phyloP scores from a whole-genome alignment of 2,113 vertebrate genomes.

The Nerophis lumbriciformis region DNA sequence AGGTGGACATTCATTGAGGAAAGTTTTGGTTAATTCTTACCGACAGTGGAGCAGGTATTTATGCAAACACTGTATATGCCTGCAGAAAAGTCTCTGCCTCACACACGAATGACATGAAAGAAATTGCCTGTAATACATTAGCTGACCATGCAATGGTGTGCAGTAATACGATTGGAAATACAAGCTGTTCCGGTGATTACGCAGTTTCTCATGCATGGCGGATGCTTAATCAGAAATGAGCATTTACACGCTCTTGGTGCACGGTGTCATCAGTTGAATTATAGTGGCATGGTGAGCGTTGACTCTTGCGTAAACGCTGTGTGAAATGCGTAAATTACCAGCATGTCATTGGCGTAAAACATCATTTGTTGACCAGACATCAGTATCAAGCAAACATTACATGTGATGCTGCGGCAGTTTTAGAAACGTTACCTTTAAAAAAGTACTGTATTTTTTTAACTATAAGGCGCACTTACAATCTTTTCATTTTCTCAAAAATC shows the following conservation, averaged over 20 bases:
- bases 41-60: background rate
- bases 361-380: no score
- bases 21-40: no score
- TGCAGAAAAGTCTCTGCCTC: background rate
- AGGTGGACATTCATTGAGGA: background rate
- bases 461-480: no score
- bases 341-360: no score
- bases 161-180: slow-evolving; percentile 13
- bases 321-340: no score
- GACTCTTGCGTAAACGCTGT: no score
- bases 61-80: background rate
- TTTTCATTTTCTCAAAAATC: no score
- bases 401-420: no score
- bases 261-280: slow-evolving; percentile 4
- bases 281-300: background rate
- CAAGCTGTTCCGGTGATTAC: slow-evolving; percentile 11
- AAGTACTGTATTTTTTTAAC: no score
- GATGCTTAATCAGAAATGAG: slow-evolving; percentile 11
- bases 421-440: no score
- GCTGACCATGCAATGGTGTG: background rate
- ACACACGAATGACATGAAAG: background rate
- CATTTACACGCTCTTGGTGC: slow-evolving; percentile 8
- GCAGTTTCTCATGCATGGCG: slow-evolving; percentile 10
- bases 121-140: background rate
- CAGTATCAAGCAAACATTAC: no score